Evolutionary conservation across 2,888 invertebrate species (phyloP).

Genomic region (Ditula angustiorana): DNA sequence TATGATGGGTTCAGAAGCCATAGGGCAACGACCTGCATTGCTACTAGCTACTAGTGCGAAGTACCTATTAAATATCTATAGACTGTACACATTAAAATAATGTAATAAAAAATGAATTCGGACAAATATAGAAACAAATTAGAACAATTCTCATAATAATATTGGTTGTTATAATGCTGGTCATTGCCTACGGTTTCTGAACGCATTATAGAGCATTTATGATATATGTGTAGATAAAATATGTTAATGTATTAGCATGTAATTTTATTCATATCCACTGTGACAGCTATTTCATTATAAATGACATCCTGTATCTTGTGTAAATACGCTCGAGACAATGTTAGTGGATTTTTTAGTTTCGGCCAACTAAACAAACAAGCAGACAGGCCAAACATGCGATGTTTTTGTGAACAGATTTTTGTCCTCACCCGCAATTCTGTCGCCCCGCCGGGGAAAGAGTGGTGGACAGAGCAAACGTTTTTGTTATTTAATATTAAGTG

Average conservation of each 20-base stretch:
- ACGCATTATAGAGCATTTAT: too few relatives aligned
- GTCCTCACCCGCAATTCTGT: constrained; percentile 55
- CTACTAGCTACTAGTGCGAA: too few relatives aligned
- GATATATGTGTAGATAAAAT: too few relatives aligned
- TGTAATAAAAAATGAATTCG: too few relatives aligned
- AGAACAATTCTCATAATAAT: too few relatives aligned
- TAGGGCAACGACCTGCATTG: too few relatives aligned
- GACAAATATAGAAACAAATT: too few relatives aligned
- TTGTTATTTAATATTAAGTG: constrained; percentile 11
- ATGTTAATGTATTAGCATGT: neutral
- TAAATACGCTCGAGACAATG: constrained; percentile 59
- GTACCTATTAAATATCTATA: too few relatives aligned
- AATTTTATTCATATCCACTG: neutral
- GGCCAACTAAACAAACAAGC: constrained; percentile 69
- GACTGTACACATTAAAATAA: too few relatives aligned
- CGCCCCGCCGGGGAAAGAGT: constrained; percentile 40
- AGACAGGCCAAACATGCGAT: constrained; percentile 60
- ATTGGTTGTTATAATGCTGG: too few relatives aligned
- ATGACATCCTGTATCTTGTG: constrained; percentile 52
- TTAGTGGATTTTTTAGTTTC: constrained; percentile 64
- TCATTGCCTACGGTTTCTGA: too few relatives aligned
- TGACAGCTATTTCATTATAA: constrained; percentile 43
- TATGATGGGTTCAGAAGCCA: too few relatives aligned
- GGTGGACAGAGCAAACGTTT: constrained; percentile 32
- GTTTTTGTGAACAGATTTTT: constrained; percentile 61